Evolutionary conservation across 2,888 invertebrate species (phyloP).

Genomic region (Dryocosmus kuriphilus): DNA sequence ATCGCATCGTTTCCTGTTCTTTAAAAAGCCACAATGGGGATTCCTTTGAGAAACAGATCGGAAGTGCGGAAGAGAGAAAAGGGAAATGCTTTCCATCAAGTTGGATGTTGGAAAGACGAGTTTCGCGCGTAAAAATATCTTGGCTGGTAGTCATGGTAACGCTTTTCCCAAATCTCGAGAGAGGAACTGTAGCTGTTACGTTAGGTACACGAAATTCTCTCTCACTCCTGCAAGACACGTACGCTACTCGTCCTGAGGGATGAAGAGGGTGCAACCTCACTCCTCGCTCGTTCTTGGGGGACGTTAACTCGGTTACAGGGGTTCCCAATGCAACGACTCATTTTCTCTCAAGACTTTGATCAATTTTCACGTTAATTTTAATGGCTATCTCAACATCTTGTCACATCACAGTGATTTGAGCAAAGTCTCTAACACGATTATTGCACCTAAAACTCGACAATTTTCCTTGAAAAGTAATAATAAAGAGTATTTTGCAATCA

Average conservation of each 20-base stretch:
- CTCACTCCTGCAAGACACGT: conserved; percentile 67
- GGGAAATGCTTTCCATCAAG: conserved; percentile 28
- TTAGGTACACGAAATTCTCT: conserved; percentile 43
- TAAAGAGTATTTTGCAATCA: background rate
- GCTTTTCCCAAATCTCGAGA: conserved; percentile 66
- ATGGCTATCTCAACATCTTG: background rate
- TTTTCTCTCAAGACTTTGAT: conserved; percentile 22
- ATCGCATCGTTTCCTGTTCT: background rate
- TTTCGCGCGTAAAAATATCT: conserved; percentile 61
- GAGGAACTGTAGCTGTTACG: conserved; percentile 49
- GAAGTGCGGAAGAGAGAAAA: conserved; percentile 25
- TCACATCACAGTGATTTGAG: background rate
- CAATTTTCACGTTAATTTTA: conserved; percentile 2
- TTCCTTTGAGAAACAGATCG: conserved; percentile 14
- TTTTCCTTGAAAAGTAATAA: too few species aligned
- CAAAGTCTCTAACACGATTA: background rate
- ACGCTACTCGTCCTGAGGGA: conserved; percentile 64
- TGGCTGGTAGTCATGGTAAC: conserved; percentile 68
- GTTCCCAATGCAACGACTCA: conserved; percentile 63
- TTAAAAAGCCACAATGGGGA: conserved; percentile 7
- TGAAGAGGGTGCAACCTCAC: conserved; percentile 68
- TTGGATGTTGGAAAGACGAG: conserved; percentile 14
- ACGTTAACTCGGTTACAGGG: conserved; percentile 70
- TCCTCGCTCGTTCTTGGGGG: conserved; percentile 61
- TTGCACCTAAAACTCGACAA: too few species aligned